phyloP scores from a whole-genome alignment of 1,140 invertebrate genomes.

The Drosophila nigromelanica region DNA sequence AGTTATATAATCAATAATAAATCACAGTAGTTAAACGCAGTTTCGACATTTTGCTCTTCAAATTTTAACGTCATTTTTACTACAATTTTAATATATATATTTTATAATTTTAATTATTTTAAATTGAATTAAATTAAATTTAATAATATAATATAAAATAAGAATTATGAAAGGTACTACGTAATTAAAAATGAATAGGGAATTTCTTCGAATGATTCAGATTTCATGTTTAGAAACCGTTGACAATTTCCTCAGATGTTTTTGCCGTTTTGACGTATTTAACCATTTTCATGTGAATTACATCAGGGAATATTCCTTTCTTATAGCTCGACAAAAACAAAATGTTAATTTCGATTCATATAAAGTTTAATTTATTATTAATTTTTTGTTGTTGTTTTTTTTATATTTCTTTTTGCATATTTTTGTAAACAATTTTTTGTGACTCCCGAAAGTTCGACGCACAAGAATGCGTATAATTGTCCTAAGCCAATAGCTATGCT shows the following conservation, averaged over 20 bases:
- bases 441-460: constrained; percentile 60
- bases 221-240: background rate
- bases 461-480: constrained; percentile 43
- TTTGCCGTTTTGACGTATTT: background rate
- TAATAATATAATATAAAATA: too few relatives aligned
- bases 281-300: background rate
- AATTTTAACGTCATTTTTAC: too few relatives aligned
- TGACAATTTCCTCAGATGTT: background rate
- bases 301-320: constrained; percentile 8
- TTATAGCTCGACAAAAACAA: background rate
- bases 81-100: too few relatives aligned
- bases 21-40: too few relatives aligned
- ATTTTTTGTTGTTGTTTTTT: background rate
- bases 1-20: too few relatives aligned
- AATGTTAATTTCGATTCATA: background rate
- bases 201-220: background rate
- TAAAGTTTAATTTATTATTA: constrained; percentile 13
- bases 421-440: constrained; percentile 47
- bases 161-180: too few relatives aligned
- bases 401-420: background rate
- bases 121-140: too few relatives aligned
- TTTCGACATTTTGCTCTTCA: too few relatives aligned
- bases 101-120: too few relatives aligned
- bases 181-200: too few relatives aligned
- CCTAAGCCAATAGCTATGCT: constrained; percentile 33